These are phyloP conservation scores for Toxostoma redivivum DNA, from an alignment of 2,113 vertebrate species.

Conservation along the genomic window DNA sequence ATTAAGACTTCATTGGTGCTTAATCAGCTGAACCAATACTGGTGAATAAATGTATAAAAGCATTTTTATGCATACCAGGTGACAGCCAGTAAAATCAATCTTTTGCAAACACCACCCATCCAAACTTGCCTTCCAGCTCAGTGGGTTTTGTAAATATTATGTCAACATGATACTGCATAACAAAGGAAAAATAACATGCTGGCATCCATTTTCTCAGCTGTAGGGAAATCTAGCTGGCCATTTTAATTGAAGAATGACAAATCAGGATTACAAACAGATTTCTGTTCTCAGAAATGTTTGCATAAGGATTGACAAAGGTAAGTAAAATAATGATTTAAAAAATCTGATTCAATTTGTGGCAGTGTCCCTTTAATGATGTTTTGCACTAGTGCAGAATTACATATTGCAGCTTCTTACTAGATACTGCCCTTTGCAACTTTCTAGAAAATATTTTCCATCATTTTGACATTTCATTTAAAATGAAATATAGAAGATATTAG, in stretches of 20 bases:
- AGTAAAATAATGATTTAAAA: slow-evolving; percentile 44
- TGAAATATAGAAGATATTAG: slow-evolving; percentile 80
- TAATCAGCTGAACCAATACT: neutral
- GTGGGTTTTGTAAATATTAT: slow-evolving; percentile 2
- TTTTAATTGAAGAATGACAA: neutral
- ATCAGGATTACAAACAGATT: slow-evolving; percentile 53
- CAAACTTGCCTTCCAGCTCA: neutral
- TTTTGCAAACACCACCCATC: neutral
- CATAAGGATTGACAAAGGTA: slow-evolving; percentile 24
- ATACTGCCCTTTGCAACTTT: slow-evolving; percentile 73
- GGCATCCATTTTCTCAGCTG: slow-evolving; percentile 19
- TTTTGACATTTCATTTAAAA: slow-evolving; percentile 85
- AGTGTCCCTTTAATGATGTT: slow-evolving; percentile 22
- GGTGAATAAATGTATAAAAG: neutral
- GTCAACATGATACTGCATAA: neutral
- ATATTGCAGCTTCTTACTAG: slow-evolving; percentile 13
- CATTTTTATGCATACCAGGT: neutral
- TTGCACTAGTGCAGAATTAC: slow-evolving; percentile 9
- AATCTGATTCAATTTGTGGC: neutral
- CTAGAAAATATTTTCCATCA: slow-evolving; percentile 79
- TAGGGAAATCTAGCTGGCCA: neutral
- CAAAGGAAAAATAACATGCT: neutral
- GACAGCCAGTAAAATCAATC: slow-evolving; percentile 12
- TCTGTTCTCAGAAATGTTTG: slow-evolving; percentile 33
- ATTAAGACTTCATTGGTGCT: neutral